A percentile compares a stretch with the other conserved stretches of the same genome.
Evolutionary conservation across 1,140 invertebrate species (phyloP).

Genomic region (Lepidurus apus): DNA sequence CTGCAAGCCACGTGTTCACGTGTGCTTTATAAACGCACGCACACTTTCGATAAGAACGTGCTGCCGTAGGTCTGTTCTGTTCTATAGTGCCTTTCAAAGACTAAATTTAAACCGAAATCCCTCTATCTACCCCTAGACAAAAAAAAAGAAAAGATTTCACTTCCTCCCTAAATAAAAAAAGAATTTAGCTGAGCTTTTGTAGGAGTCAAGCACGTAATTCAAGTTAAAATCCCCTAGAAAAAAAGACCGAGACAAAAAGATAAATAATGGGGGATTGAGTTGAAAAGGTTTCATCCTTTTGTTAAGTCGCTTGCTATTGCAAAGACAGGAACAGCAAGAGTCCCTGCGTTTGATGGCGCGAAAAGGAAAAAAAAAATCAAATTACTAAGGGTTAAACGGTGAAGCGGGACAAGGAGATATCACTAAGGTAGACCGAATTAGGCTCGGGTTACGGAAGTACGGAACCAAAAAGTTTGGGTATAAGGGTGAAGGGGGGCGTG

Average conservation of each 20-base stretch:
- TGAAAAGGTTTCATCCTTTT: conserved; percentile 7
- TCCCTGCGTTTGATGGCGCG: not conserved
- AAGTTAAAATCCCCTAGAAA: not conserved
- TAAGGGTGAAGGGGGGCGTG: not conserved
- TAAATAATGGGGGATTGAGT: not conserved
- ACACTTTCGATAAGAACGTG: not conserved
- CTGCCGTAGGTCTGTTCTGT: conserved; percentile 6
- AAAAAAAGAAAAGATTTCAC: not conserved
- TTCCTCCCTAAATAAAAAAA: not conserved
- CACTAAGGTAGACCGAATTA: not conserved
- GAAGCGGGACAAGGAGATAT: conserved; percentile 1
- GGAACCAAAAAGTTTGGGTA: not conserved
- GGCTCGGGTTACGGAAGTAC: not conserved
- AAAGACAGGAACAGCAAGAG: not conserved
- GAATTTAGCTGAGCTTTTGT: not conserved
- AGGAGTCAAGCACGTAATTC: not conserved
- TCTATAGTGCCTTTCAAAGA: not conserved
- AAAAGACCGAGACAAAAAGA: not conserved
- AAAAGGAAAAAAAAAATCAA: not conserved
- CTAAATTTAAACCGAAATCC: not conserved
- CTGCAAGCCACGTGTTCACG: conserved; percentile 17
- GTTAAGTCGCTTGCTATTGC: conserved; percentile 14
- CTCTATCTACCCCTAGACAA: not conserved
- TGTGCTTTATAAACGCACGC: not conserved
- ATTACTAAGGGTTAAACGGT: not conserved